Percentiles rank a stretch among this genome's conserved stretches.
phyloP scores from a whole-genome alignment of 2,113 vertebrate species.

The Hippocampus abdominalis region DNA sequence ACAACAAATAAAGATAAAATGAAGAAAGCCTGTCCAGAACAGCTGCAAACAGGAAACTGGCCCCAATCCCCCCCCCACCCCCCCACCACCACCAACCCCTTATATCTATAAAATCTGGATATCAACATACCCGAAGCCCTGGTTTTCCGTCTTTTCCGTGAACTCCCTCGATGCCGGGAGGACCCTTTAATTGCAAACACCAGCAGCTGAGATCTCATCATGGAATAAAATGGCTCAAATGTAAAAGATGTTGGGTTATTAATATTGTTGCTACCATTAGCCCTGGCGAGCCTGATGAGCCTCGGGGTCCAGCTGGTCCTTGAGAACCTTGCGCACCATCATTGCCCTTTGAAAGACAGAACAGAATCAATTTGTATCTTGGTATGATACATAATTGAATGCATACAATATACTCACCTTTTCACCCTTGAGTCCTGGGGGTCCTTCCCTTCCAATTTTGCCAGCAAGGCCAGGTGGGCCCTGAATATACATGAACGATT shows the following conservation, averaged over 20 bases:
- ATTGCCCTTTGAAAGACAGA: slow-evolving; percentile 73
- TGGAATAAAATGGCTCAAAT: not conserved
- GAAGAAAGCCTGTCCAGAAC: not conserved
- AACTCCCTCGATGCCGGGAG: slow-evolving; percentile 85
- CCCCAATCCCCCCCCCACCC: no score
- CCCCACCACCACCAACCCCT: no score
- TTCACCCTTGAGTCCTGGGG: slow-evolving; percentile 80
- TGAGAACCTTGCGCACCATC: slow-evolving; percentile 80
- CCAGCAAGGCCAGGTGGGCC: slow-evolving; percentile 84
- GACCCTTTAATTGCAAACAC: slow-evolving; percentile 73
- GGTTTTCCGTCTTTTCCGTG: slow-evolving; percentile 93
- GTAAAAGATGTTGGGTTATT: not conserved
- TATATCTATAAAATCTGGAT: not conserved
- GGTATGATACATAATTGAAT: not conserved
- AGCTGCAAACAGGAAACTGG: not conserved
- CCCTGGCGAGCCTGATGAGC: slow-evolving; percentile 80
- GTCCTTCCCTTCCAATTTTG: slow-evolving; percentile 80
- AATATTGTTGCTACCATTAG: slow-evolving; percentile 53
- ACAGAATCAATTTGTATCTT: not conserved
- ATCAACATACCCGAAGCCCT: slow-evolving; percentile 77
- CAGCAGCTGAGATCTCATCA: slow-evolving; percentile 1
- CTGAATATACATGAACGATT: slow-evolving; percentile 55
- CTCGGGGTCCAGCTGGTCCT: slow-evolving; percentile 74
- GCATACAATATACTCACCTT: slow-evolving; percentile 67
- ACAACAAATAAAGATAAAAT: not conserved